Percentiles rank a stretch among this genome's conserved stretches.
phyloP scores from a whole-genome alignment of 1,140 invertebrate species.

The Drosophila ficusphila region DNA sequence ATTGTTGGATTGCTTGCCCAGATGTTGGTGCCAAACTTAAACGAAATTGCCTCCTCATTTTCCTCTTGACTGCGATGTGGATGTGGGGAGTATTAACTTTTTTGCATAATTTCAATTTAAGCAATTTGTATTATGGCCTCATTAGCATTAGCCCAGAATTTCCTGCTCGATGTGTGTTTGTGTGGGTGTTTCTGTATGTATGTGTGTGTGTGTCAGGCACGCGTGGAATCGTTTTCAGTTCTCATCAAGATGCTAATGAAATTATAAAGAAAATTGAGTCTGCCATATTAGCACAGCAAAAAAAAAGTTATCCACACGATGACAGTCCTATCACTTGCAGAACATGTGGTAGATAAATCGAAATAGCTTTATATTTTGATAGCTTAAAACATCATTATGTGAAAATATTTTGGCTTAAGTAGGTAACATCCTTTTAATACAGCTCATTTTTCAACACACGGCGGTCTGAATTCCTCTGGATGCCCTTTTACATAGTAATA shows the following conservation, averaged over 20 bases:
- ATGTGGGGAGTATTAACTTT: conserved; percentile 50
- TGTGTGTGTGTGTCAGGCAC: conserved; percentile 30
- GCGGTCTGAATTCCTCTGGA: conserved; percentile 7
- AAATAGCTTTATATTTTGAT: no score
- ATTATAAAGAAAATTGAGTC: conserved; percentile 79
- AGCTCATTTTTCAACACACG: conserved; percentile 15
- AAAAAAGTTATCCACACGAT: conserved; percentile 3
- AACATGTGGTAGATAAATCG: conserved; percentile 6
- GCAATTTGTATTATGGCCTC: conserved; percentile 78
- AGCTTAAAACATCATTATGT: not conserved
- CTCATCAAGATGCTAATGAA: conserved; percentile 76
- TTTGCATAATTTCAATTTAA: conserved; percentile 78
- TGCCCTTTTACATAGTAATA: conserved; percentile 4
- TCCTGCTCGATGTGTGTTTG: conserved; percentile 20
- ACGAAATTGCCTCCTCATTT: conserved; percentile 23
- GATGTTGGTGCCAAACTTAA: conserved; percentile 49
- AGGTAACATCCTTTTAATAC: not conserved
- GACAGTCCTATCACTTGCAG: not conserved
- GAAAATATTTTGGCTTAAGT: no score
- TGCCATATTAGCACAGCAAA: conserved; percentile 61
- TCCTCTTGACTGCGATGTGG: conserved; percentile 15
- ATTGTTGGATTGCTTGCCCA: conserved; percentile 36
- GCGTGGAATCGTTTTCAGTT: conserved; percentile 55
- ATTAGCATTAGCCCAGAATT: conserved; percentile 66
- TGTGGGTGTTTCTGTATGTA: conserved; percentile 34